Base-by-base conservation (phyloP, 2,113 vertebrate species). In the Nothocercus julius region DNA sequence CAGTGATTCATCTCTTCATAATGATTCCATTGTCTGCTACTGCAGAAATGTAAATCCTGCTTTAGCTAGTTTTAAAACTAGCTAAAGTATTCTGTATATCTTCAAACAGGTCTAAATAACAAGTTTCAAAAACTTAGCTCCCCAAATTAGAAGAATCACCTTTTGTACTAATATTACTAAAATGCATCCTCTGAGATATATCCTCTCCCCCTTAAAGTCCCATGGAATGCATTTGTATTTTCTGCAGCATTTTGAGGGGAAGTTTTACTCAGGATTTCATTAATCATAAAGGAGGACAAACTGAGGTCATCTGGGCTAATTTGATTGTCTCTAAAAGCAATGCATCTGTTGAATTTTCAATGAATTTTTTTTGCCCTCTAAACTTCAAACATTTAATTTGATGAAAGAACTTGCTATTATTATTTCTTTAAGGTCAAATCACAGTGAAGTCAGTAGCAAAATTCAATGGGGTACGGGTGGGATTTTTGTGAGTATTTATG, bases 281-380 rank as follows among this genome's bases (percentile, higher is more conserved):
- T 91, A 89, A 83, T 80, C 51, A 66, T 78, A 77, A 82, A 87
- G 38, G 51, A 78, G 36, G 28, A 34, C 59, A 74, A 63, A 27
- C 59, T 56, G 68, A 87, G 45, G 54, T 85, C 89, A 67, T 45
- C 56, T 82, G 25, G 13, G 28, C 8, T 59, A 78, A 81, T 89
- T 74, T 87, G 36, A 76, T 87, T 88, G 58, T 85, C 67, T 91
- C 64, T 90, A 75, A 89, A 92, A 92, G 19, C 0, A 0, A 83
- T 56, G 63, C n/a, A 82, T 87, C 63, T 87, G 53, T 73, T 89
- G 82, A 92, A 92, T 95, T 97, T 92, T 85, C 84, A 69, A 24
- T 67, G 36, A 83, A 5, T 13, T 17, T 7, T 22, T 90, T 95
- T 87, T 80, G 24, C 36, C 54, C 67, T 93, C 51, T 89, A 36